Evolutionary conservation across 2,888 invertebrate genomes (phyloP).

Genomic region (Cheilosia vulpina): DNA sequence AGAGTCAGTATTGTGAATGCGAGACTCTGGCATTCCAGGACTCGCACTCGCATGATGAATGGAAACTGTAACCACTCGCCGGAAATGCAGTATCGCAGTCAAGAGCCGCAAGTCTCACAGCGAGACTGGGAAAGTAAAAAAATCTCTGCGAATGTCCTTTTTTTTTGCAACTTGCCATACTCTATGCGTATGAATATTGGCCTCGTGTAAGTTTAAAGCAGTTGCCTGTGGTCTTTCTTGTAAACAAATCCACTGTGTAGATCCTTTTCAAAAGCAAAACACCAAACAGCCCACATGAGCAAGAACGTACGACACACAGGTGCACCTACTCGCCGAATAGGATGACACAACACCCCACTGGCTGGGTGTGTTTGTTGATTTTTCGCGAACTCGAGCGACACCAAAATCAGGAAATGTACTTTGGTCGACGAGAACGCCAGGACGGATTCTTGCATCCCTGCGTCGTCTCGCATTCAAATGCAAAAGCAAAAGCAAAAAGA

Average conservation of each 20-base stretch:
- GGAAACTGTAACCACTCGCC: constrained; percentile 51
- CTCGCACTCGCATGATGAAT: constrained; percentile 64
- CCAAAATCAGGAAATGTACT: constrained; percentile 58
- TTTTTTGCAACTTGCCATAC: neutral
- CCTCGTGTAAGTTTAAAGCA: neutral
- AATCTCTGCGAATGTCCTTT: constrained; percentile 6
- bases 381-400: constrained; percentile 39
- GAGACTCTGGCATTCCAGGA: constrained; percentile 42
- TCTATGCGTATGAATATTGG: constrained; percentile 6
- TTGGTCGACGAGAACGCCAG: constrained; percentile 17
- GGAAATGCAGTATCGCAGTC: constrained; percentile 45
- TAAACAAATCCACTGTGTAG: neutral
- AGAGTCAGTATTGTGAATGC: constrained; percentile 27
- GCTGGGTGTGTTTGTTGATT: neutral
- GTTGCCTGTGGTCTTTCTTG: neutral
- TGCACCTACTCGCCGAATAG: neutral
- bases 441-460: constrained; percentile 44
- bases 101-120: constrained; percentile 36
- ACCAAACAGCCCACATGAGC: neutral
- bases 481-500: constrained; percentile 11
- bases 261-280: neutral
- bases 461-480: constrained; percentile 8
- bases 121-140: constrained; percentile 9
- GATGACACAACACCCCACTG: too few species aligned
- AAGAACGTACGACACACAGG: neutral